These are phyloP conservation scores for Lynx canadensis DNA, from an alignment of 2,113 vertebrate genomes.

Conservation along the genomic window DNA sequence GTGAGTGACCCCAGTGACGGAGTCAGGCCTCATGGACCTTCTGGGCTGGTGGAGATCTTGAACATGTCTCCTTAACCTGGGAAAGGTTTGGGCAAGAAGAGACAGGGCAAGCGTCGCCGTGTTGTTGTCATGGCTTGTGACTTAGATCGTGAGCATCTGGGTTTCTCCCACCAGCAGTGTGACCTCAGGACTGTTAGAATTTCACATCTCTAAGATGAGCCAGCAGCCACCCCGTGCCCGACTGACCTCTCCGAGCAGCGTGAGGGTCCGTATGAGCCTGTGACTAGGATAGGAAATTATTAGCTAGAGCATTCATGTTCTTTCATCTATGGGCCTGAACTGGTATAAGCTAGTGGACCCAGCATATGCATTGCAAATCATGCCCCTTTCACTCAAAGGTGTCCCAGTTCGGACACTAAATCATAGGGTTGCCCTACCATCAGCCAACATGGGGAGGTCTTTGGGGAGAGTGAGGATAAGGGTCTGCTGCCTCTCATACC, in stretches of 20 bases:
- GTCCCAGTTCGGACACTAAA: not conserved
- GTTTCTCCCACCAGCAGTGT: not conserved
- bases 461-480: not conserved
- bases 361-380: no score
- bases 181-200: not conserved
- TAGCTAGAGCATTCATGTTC: not conserved
- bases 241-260: not conserved
- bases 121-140: not conserved
- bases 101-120: not conserved
- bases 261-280: not conserved
- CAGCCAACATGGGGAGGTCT: not conserved
- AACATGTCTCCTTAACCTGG: not conserved
- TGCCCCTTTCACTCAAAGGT: not conserved
- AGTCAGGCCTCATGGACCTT: not conserved
- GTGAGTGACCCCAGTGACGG: not conserved
- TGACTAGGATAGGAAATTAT: not conserved
- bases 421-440: not conserved
- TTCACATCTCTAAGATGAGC: not conserved
- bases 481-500: not conserved
- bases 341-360: rapidly evolving
- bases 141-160: not conserved
- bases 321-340: not conserved
- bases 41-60: not conserved
- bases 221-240: not conserved
- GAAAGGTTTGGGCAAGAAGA: not conserved